A percentile compares a stretch with the other conserved stretches of the same genome.
Evolutionary conservation across 2,888 invertebrate genomes (phyloP).

Genomic region (Synergus japonicus): DNA sequence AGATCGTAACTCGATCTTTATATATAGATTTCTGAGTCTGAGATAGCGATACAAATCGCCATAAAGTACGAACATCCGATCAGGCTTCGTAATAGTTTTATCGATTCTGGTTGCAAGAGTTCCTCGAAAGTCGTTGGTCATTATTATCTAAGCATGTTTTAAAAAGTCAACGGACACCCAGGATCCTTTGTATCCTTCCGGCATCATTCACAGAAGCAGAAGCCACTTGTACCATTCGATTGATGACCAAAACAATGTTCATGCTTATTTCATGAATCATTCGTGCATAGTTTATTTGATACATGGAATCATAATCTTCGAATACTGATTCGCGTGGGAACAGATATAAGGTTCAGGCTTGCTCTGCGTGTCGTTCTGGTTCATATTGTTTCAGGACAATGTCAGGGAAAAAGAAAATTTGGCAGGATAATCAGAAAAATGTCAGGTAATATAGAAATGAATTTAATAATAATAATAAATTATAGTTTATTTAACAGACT

Average conservation of each 20-base stretch:
- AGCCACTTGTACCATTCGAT: neutral
- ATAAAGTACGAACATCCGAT: neutral
- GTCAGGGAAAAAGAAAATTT: too few species aligned
- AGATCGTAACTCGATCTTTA: neutral
- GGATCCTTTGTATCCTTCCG: slow-evolving; percentile 28
- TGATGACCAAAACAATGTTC: slow-evolving; percentile 24
- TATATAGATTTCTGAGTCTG: neutral
- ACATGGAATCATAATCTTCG: slow-evolving; percentile 30
- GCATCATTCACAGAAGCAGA: slow-evolving; percentile 13
- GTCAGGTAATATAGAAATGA: too few species aligned
- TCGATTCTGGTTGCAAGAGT: slow-evolving; percentile 10
- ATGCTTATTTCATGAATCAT: slow-evolving; percentile 35
- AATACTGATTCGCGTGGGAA: slow-evolving; percentile 36
- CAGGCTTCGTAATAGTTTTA: neutral
- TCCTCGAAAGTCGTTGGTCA: neutral
- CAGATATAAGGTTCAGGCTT: neutral
- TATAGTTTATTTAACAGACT: too few species aligned
- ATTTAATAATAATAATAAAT: neutral
- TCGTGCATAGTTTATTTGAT: slow-evolving; percentile 24
- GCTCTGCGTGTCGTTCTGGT: neutral
- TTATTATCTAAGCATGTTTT: slow-evolving; percentile 11
- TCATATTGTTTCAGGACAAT: neutral
- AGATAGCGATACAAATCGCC: neutral
- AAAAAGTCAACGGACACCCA: slow-evolving; percentile 6
- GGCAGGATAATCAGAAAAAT: too few species aligned